phyloP scores from a whole-genome alignment of 2,888 invertebrate genomes.

The Heliconius erato region DNA sequence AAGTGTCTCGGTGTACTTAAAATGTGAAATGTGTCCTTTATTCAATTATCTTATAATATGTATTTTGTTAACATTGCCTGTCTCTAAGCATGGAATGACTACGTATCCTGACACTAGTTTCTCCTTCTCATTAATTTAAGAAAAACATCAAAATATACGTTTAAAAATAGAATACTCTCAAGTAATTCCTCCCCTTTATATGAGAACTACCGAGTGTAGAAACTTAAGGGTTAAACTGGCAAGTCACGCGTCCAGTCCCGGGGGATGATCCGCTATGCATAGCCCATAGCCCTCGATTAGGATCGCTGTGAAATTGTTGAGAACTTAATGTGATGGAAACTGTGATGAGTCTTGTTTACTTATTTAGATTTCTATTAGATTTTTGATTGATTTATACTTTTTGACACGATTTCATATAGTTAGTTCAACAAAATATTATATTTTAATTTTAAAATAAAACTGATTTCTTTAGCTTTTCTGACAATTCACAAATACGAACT shows the following conservation, averaged over 20 bases:
- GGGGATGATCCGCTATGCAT: conserved; percentile 66
- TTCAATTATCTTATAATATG: no score
- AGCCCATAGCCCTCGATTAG: conserved; percentile 59
- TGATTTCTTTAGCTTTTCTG: no score
- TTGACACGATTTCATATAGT: no score
- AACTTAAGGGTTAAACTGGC: conserved; percentile 71
- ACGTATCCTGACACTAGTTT: neutral
- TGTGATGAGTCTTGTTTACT: conserved; percentile 14
- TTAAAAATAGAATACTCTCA: neutral
- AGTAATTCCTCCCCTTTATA: conserved; percentile 20
- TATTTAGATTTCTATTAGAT: neutral
- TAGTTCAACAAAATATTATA: no score
- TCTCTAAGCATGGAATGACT: neutral
- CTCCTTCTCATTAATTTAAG: no score
- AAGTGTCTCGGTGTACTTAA: no score
- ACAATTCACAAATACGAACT: no score
- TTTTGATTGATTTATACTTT: neutral
- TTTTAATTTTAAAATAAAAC: no score
- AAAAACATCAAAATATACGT: neutral
- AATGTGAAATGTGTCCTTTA: no score
- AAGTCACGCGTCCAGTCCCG: conserved; percentile 82
- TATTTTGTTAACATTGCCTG: no score
- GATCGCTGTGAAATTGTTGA: conserved; percentile 47
- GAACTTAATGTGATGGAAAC: conserved; percentile 19
- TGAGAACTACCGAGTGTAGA: conserved; percentile 39